Evolutionary conservation across 1,140 invertebrate genomes (phyloP), one percentile per base, ranked within the genome.

Genomic region (Drosophila repleta): DNA sequence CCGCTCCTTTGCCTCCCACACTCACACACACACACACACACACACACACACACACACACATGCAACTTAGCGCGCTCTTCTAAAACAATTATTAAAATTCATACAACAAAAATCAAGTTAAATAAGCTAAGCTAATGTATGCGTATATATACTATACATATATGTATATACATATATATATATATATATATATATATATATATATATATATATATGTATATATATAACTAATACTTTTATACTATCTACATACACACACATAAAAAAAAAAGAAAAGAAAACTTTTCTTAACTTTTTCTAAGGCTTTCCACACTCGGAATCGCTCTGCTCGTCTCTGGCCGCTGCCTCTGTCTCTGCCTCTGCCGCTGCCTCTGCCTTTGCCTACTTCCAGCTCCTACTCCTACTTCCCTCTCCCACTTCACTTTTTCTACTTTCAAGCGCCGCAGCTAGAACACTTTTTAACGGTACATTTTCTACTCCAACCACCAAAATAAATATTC

Each of bases 401-500:
- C 62, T 43, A 2, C 32, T 11, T 35, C 32, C 32, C 10, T 11
- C 32, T 43, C 15, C 39, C 3, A 43, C n/a, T 43, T 3, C 15
- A 15, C 15, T 17, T 43, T 15, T 43, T 2, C 5, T n/a, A 3
- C 37, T 43, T 17, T 17, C 5, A 65, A 65, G 21, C 58, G 53
- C 65, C 66, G 20, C 55, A 69, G 26, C 55, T 46, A 67, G 48
- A 66, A 74, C 76, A 79, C 67, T 76, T 76, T 84, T 76, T 61
- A 79, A 76, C 48, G 76, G 69, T 84, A 84, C 56, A 76, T 84
- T 84, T 84, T 84, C 76, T 84, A 84, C 80, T 84, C 67, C 64
- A 84, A 35, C 46, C 79, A 66, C 58, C n/a, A n/a, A n/a, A 61
- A 83, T 58, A 69, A 68, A 55, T 56, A 64, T 74, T 43, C 69